Percentiles rank a stretch among this genome's conserved stretches.
Conservation (phyloP, 2,113 vertebrate genomes). For the Bos indicus region DNA sequence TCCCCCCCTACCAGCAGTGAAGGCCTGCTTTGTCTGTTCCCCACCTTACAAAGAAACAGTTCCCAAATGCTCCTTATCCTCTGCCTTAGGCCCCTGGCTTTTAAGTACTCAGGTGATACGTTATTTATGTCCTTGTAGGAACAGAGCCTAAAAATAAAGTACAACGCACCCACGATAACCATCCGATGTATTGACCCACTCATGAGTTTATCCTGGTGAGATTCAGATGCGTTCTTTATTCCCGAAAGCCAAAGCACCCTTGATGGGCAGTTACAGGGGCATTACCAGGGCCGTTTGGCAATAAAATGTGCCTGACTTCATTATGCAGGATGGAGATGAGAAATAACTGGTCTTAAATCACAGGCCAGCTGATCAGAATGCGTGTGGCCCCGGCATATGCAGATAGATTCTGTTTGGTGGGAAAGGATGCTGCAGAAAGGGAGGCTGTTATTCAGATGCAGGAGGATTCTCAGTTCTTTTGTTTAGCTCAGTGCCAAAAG, state of each 20-base stretch:
- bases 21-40: too few species aligned
- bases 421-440: not conserved
- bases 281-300: conserved; percentile 65
- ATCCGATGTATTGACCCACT: conserved; percentile 43
- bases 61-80: not conserved
- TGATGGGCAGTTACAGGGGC: conserved; percentile 43
- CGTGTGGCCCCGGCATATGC: conserved; percentile 40
- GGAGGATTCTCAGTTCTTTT: conserved; percentile 67
- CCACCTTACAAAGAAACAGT: not conserved
- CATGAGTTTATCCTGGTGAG: conserved; percentile 50
- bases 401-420: conserved; percentile 61
- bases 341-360: conserved; percentile 45
- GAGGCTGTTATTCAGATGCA: conserved; percentile 69
- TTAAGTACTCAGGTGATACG: not conserved
- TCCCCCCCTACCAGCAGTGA: not conserved
- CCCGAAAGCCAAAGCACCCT: conserved; percentile 50
- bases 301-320: conserved; percentile 65
- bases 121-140: conserved; percentile 45
- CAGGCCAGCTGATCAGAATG: conserved; percentile 1
- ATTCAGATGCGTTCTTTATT: conserved; percentile 5
- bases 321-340: conserved; percentile 54
- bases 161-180: not conserved
- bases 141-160: conserved; percentile 37
- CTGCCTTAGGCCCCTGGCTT: not conserved
- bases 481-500: conserved; percentile 70